Conservation (phyloP, 2,888 invertebrate genomes). For the Sinopyrophorus schimmeli region DNA sequence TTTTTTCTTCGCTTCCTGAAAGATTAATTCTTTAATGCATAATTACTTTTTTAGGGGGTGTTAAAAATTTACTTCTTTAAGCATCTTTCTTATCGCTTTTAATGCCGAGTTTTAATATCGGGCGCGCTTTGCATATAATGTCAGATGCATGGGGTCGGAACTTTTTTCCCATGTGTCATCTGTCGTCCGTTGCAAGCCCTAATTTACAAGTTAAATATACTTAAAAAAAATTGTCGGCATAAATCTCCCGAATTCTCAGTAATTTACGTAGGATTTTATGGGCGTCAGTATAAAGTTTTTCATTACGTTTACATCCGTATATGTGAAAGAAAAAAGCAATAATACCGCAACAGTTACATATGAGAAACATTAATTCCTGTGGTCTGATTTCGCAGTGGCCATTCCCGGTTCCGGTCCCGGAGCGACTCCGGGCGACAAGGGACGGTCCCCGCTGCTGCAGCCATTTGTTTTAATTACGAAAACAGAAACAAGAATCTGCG, state of each 20-base stretch:
- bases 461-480: constrained; percentile 49
- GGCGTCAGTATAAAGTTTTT: constrained; percentile 30
- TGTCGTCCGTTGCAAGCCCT: constrained; percentile 14
- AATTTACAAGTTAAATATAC: constrained; percentile 29
- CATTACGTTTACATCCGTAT: constrained; percentile 28
- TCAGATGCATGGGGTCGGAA: constrained; percentile 2
- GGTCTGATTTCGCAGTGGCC: constrained; percentile 41
- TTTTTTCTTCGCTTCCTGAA: no score
- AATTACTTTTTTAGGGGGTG: no score
- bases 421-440: constrained; percentile 41
- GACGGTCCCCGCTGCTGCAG: constrained; percentile 40
- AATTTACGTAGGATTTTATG: constrained; percentile 30
- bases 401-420: constrained; percentile 42
- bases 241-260: constrained; percentile 26
- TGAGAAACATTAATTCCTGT: constrained; percentile 44
- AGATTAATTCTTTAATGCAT: no score
- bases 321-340: constrained; percentile 36
- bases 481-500: constrained; percentile 48
- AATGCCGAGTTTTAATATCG: no score
- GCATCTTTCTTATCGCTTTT: no score
- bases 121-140: neutral
- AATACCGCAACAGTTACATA: constrained; percentile 41
- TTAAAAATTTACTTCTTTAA: no score
- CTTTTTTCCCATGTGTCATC: constrained; percentile 11
- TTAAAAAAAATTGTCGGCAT: constrained; percentile 20